Evolutionary conservation across 2,113 vertebrate genomes (phyloP), one percentile per base, ranked within the genome.

Genomic region (Psophia crepitans): DNA sequence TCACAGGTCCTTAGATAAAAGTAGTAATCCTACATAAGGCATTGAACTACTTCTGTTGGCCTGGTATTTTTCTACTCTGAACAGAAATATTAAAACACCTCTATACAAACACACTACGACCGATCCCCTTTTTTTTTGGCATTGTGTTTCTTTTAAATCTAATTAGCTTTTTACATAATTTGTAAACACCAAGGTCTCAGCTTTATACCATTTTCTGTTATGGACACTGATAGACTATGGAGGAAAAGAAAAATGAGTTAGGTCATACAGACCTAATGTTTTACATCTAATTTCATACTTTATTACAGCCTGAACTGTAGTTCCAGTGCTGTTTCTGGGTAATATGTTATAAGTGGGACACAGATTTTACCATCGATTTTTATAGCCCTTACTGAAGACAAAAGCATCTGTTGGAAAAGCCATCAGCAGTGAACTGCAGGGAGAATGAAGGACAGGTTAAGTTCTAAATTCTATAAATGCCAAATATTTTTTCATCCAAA

Each of bases 51-150:
- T 70, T n/a, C 10, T 9, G 20, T 43, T 68, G 48, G 37, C 61
- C 35, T 75, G 14, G 10, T 16, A 39, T 61, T 84, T 90, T 92
- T 93, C 43, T 84, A 3, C 19, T 66, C 14, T 35, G 51, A 63
- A 35, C 0, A 89, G 9, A 75, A 56, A 63, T 60, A 60, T 27
- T 56, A 82, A 87, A 64, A 60, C 60, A 43, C 8, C 1, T 75
- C 19, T 54, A 20, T 60, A 58, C 27, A 79, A 64, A 26, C 3
- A 39, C 4, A 1, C 73, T 84, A 56, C 61, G 12, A 66, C 6
- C 1, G 7, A 32, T 2, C 2, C 5, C 5, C 2, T 3, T 33
- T 64, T 33, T 64, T 79, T 77, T 69, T 61, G 26, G 5, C 9
- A 22, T 32, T 80, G 16, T 15, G 58, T 49, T 69, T 63, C 22